Conservation (phyloP, 2,113 vertebrate genomes). For the Sinosuthora webbiana region DNA sequence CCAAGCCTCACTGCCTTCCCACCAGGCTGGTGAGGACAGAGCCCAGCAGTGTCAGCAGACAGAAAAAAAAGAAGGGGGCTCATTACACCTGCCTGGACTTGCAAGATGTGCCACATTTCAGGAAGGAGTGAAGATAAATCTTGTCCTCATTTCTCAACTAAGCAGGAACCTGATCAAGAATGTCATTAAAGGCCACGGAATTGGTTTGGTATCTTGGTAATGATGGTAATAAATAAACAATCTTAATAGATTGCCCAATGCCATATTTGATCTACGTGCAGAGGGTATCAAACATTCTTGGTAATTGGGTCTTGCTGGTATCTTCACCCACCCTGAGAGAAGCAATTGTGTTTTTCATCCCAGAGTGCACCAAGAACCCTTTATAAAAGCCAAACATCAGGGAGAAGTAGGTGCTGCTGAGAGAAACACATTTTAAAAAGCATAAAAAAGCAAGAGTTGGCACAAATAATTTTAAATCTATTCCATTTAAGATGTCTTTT, state of each 20-base stretch:
- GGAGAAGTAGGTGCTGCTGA: not conserved
- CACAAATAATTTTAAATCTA: not conserved
- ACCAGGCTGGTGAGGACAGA: not conserved
- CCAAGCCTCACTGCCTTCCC: not conserved
- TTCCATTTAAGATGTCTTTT: not conserved
- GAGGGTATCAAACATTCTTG: not conserved
- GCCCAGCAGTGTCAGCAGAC: not conserved
- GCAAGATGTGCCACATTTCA: not conserved
- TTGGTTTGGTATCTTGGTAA: not conserved
- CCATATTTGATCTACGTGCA: not conserved
- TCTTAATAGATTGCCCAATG: not conserved
- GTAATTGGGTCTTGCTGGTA: not conserved
- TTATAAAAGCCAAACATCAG: not conserved
- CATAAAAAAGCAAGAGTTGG: not conserved
- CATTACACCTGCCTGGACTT: not conserved
- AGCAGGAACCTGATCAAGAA: not conserved
- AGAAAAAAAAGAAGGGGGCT: not conserved
- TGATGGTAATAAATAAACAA: constrained; percentile 9
- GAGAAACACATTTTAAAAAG: not conserved
- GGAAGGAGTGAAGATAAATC: not conserved
- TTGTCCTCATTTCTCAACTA: not conserved
- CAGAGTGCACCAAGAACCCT: not conserved
- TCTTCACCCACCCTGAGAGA: not conserved
- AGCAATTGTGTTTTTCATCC: not conserved
- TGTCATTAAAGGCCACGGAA: not conserved